Conservation (phyloP, 2,888 invertebrate species). For the Synergus japonicus region DNA sequence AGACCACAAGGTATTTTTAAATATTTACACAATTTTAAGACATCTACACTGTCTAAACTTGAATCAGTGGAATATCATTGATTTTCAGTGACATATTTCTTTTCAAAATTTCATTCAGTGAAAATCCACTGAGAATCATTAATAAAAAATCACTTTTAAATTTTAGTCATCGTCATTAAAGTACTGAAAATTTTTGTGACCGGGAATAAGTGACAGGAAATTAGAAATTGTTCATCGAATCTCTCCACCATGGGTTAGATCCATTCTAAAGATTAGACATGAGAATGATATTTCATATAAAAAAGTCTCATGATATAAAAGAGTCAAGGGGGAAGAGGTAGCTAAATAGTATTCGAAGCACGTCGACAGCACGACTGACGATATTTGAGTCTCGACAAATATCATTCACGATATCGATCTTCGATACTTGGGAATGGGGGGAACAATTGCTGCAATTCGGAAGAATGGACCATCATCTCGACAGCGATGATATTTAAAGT, state of each 20-base stretch:
- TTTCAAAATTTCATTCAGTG: no score
- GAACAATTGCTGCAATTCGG: slow-evolving; percentile 5
- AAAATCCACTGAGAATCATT: no score
- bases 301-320: neutral
- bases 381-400: slow-evolving; percentile 1
- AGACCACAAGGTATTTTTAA: no score
- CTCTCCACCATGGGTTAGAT: neutral
- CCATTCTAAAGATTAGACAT: neutral
- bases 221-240: no score
- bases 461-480: slow-evolving; percentile 10
- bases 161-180: no score
- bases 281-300: slow-evolving; percentile 25
- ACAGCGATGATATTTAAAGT: neutral
- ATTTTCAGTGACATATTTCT: no score
- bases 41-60: no score
- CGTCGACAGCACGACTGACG: slow-evolving; percentile 13
- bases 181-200: no score
- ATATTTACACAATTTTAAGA: no score
- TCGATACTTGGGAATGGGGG: neutral
- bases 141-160: no score
- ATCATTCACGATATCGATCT: slow-evolving; percentile 20
- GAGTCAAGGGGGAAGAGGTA: neutral
- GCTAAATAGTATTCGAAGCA: slow-evolving; percentile 22
- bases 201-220: no score
- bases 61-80: no score